phyloP scores from a whole-genome alignment of 2,113 vertebrate genomes.

The Anolis carolinensis region DNA sequence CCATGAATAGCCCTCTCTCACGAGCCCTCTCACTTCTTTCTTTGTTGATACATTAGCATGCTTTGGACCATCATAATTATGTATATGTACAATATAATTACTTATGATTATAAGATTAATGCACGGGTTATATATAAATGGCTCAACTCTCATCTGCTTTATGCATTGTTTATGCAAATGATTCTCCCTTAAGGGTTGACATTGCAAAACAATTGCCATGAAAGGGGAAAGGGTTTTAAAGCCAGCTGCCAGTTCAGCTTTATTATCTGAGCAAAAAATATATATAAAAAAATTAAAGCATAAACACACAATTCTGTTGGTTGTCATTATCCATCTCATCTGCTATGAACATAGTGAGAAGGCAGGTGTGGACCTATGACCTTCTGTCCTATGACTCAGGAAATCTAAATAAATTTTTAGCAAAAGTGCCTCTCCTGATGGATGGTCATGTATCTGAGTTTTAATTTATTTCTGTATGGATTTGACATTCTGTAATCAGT shows the following conservation, averaged over 20 bases:
- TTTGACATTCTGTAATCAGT: background rate
- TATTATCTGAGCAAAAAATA: background rate
- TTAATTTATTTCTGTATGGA: background rate
- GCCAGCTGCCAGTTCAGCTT: background rate
- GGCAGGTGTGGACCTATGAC: background rate
- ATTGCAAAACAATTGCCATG: background rate
- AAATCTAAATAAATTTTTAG: too few relatives aligned
- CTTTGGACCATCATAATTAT: background rate
- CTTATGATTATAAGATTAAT: background rate
- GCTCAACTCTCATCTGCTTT: background rate
- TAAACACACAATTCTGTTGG: background rate
- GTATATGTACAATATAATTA: background rate
- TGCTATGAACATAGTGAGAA: background rate
- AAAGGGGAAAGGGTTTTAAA: background rate
- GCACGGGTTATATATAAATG: background rate
- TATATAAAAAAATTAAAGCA: background rate
- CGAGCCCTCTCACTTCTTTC: background rate
- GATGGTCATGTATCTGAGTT: background rate
- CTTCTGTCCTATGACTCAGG: background rate
- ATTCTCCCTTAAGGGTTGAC: background rate
- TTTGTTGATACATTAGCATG: background rate
- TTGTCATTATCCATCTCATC: background rate
- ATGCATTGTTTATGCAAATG: background rate
- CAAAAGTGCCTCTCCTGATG: too few relatives aligned
- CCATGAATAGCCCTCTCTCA: background rate